Conservation (phyloP, 37 sponge, comb jelly and placozoan species). For the Haliclona indistincta region DNA sequence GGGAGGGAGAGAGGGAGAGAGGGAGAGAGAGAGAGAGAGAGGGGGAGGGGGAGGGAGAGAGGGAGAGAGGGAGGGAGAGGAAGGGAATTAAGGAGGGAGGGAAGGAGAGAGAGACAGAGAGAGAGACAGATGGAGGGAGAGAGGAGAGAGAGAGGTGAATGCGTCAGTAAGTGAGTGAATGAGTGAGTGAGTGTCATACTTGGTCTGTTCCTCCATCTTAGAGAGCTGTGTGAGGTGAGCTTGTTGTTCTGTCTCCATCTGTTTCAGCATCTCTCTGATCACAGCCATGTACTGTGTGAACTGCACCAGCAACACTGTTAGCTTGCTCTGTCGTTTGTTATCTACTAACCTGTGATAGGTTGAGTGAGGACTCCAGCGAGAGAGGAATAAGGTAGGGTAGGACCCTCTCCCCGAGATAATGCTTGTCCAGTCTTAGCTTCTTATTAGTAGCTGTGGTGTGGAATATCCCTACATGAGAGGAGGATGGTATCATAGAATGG, state of each 20-base stretch:
- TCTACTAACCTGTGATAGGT: constrained; percentile 70
- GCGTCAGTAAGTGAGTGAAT: no score
- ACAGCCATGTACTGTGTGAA: constrained; percentile 76
- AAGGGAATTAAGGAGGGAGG: no score
- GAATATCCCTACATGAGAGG: constrained; percentile 53
- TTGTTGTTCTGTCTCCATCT: constrained; percentile 71
- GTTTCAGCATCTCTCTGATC: constrained; percentile 70
- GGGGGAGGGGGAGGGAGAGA: no score
- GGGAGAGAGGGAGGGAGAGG: no score
- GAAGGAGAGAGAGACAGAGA: no score
- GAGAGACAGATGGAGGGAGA: no score
- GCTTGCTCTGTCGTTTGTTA: neutral
- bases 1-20: no score
- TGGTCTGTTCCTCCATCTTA: constrained; percentile 86
- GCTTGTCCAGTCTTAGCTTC: constrained; percentile 67
- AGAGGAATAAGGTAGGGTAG: constrained; percentile 73
- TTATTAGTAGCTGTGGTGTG: constrained; percentile 47
- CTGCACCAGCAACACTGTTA: constrained; percentile 17
- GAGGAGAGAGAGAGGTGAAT: neutral
- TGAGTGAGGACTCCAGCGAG: constrained; percentile 63
- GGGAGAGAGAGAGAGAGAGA: neutral
- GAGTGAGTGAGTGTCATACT: constrained; percentile 25
- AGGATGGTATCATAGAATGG: neutral
- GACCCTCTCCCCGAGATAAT: constrained; percentile 44
- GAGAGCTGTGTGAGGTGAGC: constrained; percentile 65